These are phyloP conservation scores for Pavo muticus DNA, from an alignment of 2,113 vertebrate genomes.

Conservation along the genomic window DNA sequence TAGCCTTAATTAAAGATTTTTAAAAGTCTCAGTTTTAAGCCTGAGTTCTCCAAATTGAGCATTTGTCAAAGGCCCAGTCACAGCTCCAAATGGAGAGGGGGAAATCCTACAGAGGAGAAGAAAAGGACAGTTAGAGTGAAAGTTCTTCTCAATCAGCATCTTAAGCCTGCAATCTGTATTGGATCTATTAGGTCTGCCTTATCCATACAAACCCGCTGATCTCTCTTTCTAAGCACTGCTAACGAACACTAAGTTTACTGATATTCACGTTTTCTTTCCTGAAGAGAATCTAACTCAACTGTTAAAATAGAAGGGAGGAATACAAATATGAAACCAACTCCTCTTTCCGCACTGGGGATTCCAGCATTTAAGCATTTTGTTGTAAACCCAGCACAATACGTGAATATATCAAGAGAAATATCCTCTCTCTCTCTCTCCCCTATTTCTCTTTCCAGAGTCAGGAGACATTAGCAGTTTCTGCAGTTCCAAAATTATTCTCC, in stretches of 20 bases:
- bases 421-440: neutral
- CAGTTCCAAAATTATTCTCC: neutral
- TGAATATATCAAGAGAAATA: neutral
- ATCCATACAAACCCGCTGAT: neutral
- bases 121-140: slow-evolving; percentile 39
- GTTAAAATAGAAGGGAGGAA: neutral
- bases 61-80: slow-evolving; percentile 59
- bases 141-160: slow-evolving; percentile 55
- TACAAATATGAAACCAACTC: neutral
- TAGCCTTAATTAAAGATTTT: slow-evolving; percentile 67
- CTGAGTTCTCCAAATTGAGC: slow-evolving; percentile 53
- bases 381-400: neutral
- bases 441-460: neutral
- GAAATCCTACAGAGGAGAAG: slow-evolving; percentile 50
- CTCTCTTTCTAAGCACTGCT: neutral
- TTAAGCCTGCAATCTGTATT: neutral
- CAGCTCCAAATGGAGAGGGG: slow-evolving; percentile 38
- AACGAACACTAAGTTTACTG: neutral
- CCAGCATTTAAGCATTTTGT: neutral
- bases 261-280: neutral
- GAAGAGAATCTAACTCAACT: neutral
- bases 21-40: slow-evolving; percentile 66
- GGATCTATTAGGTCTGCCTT: neutral
- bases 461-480: neutral
- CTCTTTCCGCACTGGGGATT: neutral